These are phyloP conservation scores for Drosophila pruinosa DNA, from an alignment of 1,140 invertebrate genomes.

Conservation along the genomic window DNA sequence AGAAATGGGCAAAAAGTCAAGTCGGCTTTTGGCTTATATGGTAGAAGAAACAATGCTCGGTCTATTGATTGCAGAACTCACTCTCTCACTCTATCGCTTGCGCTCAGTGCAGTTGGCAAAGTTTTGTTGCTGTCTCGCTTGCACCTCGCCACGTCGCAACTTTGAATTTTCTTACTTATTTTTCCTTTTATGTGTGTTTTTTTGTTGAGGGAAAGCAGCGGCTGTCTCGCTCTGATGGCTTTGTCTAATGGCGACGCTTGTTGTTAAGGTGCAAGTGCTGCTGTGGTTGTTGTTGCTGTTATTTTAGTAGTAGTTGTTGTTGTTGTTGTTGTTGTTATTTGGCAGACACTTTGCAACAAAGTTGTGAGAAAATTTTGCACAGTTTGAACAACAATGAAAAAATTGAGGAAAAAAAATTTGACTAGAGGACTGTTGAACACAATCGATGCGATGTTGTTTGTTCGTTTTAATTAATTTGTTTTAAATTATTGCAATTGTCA, in stretches of 20 bases:
- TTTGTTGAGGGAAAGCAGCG: neutral
- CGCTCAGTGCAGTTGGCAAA: neutral
- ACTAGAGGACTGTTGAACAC: conserved; percentile 40
- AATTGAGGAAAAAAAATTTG: conserved; percentile 33
- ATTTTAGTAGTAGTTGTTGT: neutral
- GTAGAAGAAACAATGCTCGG: neutral
- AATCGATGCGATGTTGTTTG: conserved; percentile 24
- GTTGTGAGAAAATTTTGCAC: conserved; percentile 14
- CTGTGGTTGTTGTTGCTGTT: conserved; percentile 4
- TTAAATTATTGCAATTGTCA: conserved; percentile 37
- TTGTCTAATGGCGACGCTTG: conserved; percentile 14
- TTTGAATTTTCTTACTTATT: neutral
- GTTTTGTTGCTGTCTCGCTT: neutral
- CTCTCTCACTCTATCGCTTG: conserved; percentile 15
- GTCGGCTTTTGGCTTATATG: neutral
- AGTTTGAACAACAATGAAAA: conserved; percentile 34
- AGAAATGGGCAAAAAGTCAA: neutral
- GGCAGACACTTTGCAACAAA: neutral
- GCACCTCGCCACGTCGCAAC: conserved; percentile 4
- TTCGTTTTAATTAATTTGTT: conserved; percentile 9
- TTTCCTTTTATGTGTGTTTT: conserved; percentile 10
- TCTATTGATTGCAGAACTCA: conserved; percentile 56
- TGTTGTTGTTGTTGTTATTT: conserved; percentile 1
- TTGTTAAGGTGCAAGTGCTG: conserved; percentile 12
- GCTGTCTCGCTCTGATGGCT: conserved; percentile 33